Base-by-base conservation (phyloP, 2,113 vertebrate species). In the Sturnira hondurensis region DNA sequence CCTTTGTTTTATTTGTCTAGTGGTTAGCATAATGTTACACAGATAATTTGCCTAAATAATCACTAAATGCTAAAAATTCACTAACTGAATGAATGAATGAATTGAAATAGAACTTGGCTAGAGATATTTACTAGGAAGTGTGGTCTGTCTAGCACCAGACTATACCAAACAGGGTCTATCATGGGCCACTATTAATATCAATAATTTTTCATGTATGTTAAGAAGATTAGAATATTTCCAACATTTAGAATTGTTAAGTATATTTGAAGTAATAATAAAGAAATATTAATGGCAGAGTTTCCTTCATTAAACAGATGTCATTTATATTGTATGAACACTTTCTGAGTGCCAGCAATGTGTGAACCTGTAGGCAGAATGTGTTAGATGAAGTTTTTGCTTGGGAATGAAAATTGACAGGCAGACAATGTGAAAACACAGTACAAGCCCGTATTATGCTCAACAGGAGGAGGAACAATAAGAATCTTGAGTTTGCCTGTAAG, bases 231-330 rank as follows among this genome's bases (percentile, higher is more conserved):
- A 92, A 81, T 87, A 94, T 87, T 82, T 96, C 68, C 1, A 88
- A 73, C 38, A 94, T 33, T 93, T 76, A 74, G 38, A 11, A 88
- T 81, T 89, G 31, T 28, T 95, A 88, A 96, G 85, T 87, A 68
- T 91, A 92, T 92, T 91, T 81, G 70, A 89, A 80, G 26, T 65
- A 74, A 94, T 36, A 81, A 20, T 56, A 93, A 94, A 70, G 50
- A 94, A 91, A 86, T 91, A 86, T 76, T 96, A 92, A 92, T 31
- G n/a, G 38, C 38, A 93, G 94, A 61, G 4, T 92, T 96, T 8
- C 3, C 93, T 89, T 94, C 86, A 88, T 83, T 92, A 95, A 94
- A 90, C 92, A 97, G 96, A 96, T 94, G 97, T 3, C 80, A 92
- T 89, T 96, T 65, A 65, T 70, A 47, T 86, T 95, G 28, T 96